A percentile compares a stretch with the other conserved stretches of the same genome.
phyloP scores from a whole-genome alignment of 2,888 invertebrate genomes.

The Branchellion lobata region DNA sequence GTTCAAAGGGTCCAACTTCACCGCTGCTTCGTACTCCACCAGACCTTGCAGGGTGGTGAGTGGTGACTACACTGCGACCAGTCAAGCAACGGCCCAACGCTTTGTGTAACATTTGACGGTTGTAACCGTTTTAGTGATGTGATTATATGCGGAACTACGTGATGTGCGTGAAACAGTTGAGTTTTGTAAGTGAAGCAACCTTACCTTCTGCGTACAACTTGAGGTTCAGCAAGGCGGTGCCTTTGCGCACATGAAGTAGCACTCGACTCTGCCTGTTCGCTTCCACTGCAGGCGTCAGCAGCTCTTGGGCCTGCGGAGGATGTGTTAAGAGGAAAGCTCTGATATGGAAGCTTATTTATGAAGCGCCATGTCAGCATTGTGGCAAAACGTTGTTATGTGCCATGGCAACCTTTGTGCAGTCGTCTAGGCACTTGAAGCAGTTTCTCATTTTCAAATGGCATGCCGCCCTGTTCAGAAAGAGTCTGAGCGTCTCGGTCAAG shows the following conservation, averaged over 20 bases:
- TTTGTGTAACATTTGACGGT: not conserved
- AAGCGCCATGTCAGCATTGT: too few species aligned
- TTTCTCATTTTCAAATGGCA: conserved; percentile 78
- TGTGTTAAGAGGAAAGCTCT: conserved; percentile 51
- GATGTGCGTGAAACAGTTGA: not conserved
- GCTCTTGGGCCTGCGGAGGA: conserved; percentile 75
- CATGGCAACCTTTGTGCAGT: conserved; percentile 68
- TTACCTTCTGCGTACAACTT: conserved; percentile 70
- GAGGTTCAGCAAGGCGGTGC: conserved; percentile 73
- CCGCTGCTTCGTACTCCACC: conserved; percentile 74
- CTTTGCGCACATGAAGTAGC: conserved; percentile 74
- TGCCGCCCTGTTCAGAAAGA: conserved; percentile 76
- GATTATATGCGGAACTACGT: not conserved
- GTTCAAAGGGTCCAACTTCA: conserved; percentile 70
- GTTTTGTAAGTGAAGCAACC: not conserved
- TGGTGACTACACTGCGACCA: not conserved
- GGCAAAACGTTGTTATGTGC: too few species aligned
- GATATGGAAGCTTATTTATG: not conserved
- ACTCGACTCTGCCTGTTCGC: conserved; percentile 73
- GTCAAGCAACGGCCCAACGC: not conserved
- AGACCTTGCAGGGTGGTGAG: conserved; percentile 62
- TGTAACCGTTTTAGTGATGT: not conserved
- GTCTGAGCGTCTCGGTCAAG: conserved; percentile 49
- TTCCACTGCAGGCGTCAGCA: conserved; percentile 73
- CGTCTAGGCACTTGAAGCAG: conserved; percentile 71